Percentiles rank a stretch among this genome's conserved stretches.
Conservation (phyloP, 1,140 invertebrate genomes). For the Belonocnema kinseyi region DNA sequence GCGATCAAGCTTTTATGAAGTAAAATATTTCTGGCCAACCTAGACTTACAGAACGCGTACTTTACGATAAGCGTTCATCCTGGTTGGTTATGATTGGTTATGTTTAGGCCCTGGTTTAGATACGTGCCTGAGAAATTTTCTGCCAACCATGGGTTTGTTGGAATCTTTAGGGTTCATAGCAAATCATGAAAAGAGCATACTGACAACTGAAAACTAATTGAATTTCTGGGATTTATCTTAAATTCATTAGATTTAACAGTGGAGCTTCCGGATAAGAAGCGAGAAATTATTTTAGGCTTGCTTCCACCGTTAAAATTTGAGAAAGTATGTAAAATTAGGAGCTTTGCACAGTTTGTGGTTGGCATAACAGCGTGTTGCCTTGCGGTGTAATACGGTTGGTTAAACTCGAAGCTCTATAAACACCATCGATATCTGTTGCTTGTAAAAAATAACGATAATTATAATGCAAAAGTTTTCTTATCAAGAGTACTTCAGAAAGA, state of each 20-base stretch:
- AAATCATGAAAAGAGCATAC: not conserved
- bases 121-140: not conserved
- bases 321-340: too few relatives aligned
- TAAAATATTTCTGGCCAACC: not conserved
- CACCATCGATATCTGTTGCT: too few relatives aligned
- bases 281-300: not conserved
- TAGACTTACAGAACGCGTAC: not conserved
- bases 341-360: too few relatives aligned
- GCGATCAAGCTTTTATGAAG: not conserved
- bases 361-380: too few relatives aligned
- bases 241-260: not conserved
- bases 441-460: too few relatives aligned
- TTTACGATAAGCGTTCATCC: not conserved
- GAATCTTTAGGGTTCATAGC: not conserved
- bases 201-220: not conserved
- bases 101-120: not conserved
- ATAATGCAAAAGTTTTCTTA: too few relatives aligned
- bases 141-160: not conserved
- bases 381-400: too few relatives aligned
- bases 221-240: not conserved
- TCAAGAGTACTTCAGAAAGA: too few relatives aligned
- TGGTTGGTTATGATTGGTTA: slow-evolving; percentile 7
- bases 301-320: too few relatives aligned
- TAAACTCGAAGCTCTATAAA: too few relatives aligned
- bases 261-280: not conserved